Evolutionary conservation across 2,888 invertebrate genomes (phyloP).

Genomic region (Drosophila vallismaia): DNA sequence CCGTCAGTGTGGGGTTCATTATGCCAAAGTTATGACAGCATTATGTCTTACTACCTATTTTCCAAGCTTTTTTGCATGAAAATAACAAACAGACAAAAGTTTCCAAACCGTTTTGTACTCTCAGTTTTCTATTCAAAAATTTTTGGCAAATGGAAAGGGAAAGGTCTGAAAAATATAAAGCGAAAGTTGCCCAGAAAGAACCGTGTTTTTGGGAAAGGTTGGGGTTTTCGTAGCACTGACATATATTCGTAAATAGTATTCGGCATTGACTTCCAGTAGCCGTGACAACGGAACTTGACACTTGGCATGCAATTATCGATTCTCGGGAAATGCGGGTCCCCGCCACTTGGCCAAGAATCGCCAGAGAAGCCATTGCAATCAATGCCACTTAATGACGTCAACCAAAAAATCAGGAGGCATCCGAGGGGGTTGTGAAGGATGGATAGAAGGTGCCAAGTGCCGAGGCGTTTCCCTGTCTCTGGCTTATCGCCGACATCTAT

Average conservation of each 20-base stretch:
- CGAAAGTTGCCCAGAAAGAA: slow-evolving; percentile 31
- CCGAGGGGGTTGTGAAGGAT: background rate
- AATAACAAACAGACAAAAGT: slow-evolving; percentile 25
- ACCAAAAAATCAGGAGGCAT: background rate
- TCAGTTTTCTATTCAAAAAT: background rate
- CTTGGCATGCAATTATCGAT: slow-evolving; percentile 70
- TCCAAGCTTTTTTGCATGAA: slow-evolving; percentile 40
- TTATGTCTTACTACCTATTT: slow-evolving; percentile 28
- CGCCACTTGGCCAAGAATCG: slow-evolving; percentile 14
- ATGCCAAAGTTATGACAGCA: slow-evolving; percentile 47
- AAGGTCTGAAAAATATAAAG: slow-evolving; percentile 34
- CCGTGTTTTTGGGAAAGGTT: slow-evolving; percentile 5
- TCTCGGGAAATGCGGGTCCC: slow-evolving; percentile 56
- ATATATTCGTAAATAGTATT: slow-evolving; percentile 20
- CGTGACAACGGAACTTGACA: slow-evolving; percentile 37
- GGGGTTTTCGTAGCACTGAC: slow-evolving; percentile 35
- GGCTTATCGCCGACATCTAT: slow-evolving; percentile 10
- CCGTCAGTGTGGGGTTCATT: slow-evolving; percentile 28
- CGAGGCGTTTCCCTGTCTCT: slow-evolving; percentile 4
- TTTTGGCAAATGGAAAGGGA: slow-evolving; percentile 20
- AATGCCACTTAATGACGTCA: slow-evolving; percentile 48
- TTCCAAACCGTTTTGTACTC: slow-evolving; percentile 22
- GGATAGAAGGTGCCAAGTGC: slow-evolving; percentile 17
- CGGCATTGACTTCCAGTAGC: slow-evolving; percentile 44
- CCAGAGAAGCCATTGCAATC: slow-evolving; percentile 21